These are phyloP conservation scores for Clamator glandarius DNA, from an alignment of 2,797 vertebrate genomes.

Conservation along the genomic window DNA sequence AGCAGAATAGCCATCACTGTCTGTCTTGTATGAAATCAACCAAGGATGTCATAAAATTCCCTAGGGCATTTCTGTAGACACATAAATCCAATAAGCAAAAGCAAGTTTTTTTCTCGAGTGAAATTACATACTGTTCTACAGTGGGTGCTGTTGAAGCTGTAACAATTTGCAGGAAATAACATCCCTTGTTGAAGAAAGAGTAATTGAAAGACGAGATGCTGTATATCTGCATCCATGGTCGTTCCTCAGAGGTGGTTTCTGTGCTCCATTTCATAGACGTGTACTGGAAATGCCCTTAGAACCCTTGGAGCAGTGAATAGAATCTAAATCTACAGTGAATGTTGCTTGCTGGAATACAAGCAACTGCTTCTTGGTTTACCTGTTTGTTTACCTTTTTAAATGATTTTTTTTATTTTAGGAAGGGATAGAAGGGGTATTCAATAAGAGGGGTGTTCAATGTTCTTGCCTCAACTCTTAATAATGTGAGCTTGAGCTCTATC, in stretches of 20 bases:
- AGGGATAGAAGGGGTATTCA: not conserved
- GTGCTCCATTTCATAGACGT: not conserved
- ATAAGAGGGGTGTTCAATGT: not conserved
- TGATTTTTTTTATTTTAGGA: not conserved
- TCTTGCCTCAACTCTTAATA: not conserved
- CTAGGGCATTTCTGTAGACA: not conserved
- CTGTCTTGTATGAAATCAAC: not conserved
- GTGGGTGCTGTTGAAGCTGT: not conserved
- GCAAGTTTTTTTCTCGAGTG: not conserved
- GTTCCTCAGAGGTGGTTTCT: not conserved
- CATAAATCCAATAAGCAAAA: not conserved
- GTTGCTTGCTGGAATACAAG: not conserved
- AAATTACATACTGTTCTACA: not conserved
- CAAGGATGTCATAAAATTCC: not conserved
- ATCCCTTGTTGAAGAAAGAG: not conserved
- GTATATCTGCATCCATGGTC: accelerated
- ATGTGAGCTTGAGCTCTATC: not conserved
- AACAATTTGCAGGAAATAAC: not conserved
- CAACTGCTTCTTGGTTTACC: not conserved
- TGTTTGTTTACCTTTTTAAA: not conserved
- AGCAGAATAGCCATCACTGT: not conserved
- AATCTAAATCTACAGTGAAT: not conserved
- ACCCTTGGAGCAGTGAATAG: not conserved
- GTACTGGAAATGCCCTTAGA: not conserved
- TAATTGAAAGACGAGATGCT: not conserved